Evolutionary conservation across 1,140 invertebrate species (phyloP), one percentile per base, ranked within the genome.

Genomic region (Nephotettix cincticeps): DNA sequence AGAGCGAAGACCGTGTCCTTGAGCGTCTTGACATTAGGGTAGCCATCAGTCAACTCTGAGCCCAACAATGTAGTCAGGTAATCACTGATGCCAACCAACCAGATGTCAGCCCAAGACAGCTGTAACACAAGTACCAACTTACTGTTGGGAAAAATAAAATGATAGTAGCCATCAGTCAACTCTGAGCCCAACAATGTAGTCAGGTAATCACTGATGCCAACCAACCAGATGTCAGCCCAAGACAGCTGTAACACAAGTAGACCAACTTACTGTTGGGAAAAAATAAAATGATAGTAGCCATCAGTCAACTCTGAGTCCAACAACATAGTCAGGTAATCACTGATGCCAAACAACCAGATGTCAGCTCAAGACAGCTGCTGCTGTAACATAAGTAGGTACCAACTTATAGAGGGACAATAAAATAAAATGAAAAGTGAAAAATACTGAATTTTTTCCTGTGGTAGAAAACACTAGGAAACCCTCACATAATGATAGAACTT

Each of bases 311-410:
- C 76, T 0, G 76, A 72, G 17, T 77, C 75, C 1, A 70, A 27
- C 3, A 78, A 69, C 17, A 73, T 73, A 0, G 28, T 74, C 36
- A 82, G 9, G 13, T 79, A 79, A 56, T 80, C 80, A 25, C 66
- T 71, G 11, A 72, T 68, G 13, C 73, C 73, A 25, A 75, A 56
- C 28, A 77, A 78, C 47, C 75, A 76, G 40, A 79, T 70, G 71
- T 79, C 75, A n/a, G 75, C 77, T 77, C 77, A 79, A 51, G 76
- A 74, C 54, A 78, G n/a, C n/a, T n/a, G n/a, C n/a, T n/a, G 47
- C 75, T 77, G 71, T 70, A n/a, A n/a, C n/a, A n/a, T n/a, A n/a
- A n/a, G n/a, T n/a, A n/a, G n/a, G n/a, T n/a, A n/a, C n/a, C n/a
- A n/a, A n/a, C n/a, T n/a, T n/a, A 9, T 40, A 6, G 81, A n/a